A percentile compares a stretch with the other conserved stretches of the same genome.
These are phyloP conservation scores for Dinocampus coccinellae DNA, from an alignment of 2,888 invertebrate species.

Conservation along the genomic window DNA sequence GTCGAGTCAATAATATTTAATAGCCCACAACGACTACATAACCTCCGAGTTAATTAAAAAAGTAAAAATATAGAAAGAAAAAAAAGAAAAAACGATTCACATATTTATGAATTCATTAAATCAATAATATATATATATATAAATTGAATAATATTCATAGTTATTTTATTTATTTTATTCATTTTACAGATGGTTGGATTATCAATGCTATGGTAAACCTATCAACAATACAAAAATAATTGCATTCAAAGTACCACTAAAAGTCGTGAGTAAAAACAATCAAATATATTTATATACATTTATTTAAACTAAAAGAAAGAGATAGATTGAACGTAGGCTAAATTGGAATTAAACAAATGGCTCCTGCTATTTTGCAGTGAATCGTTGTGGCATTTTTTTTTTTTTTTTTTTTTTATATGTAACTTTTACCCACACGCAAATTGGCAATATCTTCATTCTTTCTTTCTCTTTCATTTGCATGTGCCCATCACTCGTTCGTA, in stretches of 20 bases:
- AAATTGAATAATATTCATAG: background rate
- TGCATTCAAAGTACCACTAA: slow-evolving; percentile 82
- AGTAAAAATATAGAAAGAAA: background rate
- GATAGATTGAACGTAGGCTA: slow-evolving; percentile 10
- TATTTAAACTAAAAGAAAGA: too few species aligned
- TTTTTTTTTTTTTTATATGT: too few species aligned
- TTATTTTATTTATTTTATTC: slow-evolving; percentile 1
- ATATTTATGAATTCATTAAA: background rate
- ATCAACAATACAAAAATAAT: slow-evolving; percentile 80
- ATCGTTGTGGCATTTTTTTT: slow-evolving; percentile 4
- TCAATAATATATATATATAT: background rate
- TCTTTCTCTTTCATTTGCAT: background rate
- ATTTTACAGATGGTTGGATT: slow-evolving; percentile 75
- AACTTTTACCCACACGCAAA: slow-evolving; percentile 38
- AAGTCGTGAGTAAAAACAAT: slow-evolving; percentile 68
- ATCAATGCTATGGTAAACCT: slow-evolving; percentile 75
- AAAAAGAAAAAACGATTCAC: background rate
- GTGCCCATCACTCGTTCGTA: slow-evolving; percentile 24
- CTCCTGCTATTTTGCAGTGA: background rate
- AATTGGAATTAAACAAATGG: background rate
- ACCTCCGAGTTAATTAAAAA: background rate
- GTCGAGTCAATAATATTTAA: slow-evolving; percentile 5
- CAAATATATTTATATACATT: too few species aligned
- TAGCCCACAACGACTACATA: background rate
- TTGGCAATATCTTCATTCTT: slow-evolving; percentile 37